Base-by-base conservation (phyloP, 2,113 vertebrate genomes). In the Calypte anna region DNA sequence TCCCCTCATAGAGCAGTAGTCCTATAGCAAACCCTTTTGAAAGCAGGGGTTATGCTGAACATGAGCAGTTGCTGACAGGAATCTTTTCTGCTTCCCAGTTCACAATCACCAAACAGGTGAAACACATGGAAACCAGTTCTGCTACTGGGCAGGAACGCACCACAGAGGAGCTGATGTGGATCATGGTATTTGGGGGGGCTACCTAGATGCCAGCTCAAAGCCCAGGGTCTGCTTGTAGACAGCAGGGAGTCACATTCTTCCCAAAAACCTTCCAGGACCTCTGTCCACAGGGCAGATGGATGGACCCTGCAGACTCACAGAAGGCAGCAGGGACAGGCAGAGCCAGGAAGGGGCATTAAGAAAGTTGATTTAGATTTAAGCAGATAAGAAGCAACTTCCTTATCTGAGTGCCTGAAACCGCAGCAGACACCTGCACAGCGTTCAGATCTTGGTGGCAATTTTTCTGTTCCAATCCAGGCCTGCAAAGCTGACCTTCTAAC, bases 151-250 rank as follows among this genome's bases (percentile, higher is more conserved):
- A 73, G 54, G 28, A 57, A 11, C 9, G 46, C 20, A 19, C 66
- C 33, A 40, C 2, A 8, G 61, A 75, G 57, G 59, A 75, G 38
- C 24, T 84, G 43, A 21, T 4, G 14, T 28, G 9, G 43, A 54
- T 53, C 55, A 54, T 0, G 3, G 46, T 5, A 64, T n/a, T 11
- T 4, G 1, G 2, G 2, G 38, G 48, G 20, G 40, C 53, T 82
- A n/a, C 53, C 51, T 12, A 93, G 27, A 46, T n/a, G 57, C 12
- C 73, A 62, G 27, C n/a, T 70, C 38, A 18, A 59, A 82, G 69
- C 27, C 36, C 10, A 62, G 40, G 33, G 38, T 20, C 23, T 67
- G 57, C 51, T 48, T 30, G 62, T 21, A 44, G 25, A 11, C 6
- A 86, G 68, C 18, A 1, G 5, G 28, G 53, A 59, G 24, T 57